Conservation (phyloP, 2,888 invertebrate genomes). For the Lathronympha strigana region DNA sequence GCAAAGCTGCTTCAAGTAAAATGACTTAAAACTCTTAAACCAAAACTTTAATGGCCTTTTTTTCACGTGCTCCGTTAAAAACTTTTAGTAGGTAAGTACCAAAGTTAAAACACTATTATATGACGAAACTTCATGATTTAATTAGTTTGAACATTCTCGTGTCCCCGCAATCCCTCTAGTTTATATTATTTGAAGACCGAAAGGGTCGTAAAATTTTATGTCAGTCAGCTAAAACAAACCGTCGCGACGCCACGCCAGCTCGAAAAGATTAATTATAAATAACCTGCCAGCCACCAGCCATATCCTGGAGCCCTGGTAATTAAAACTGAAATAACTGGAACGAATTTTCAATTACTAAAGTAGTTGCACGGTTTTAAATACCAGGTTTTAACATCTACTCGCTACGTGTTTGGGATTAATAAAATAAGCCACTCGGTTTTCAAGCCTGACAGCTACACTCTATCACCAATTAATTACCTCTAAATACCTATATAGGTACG, state of each 20-base stretch:
- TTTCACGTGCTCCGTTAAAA: background rate
- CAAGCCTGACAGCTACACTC: conserved; percentile 24
- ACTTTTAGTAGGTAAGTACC: background rate
- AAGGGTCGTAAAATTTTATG: conserved; percentile 56
- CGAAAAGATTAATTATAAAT: conserved; percentile 71
- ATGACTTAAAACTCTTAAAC: background rate
- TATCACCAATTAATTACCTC: conserved; percentile 19
- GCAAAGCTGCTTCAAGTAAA: background rate
- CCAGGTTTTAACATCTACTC: conserved; percentile 53
- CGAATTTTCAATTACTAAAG: conserved; percentile 60
- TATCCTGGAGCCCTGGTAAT: conserved; percentile 58
- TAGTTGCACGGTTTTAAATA: conserved; percentile 50
- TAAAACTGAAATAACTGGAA: conserved; percentile 67
- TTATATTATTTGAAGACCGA: conserved; percentile 44
- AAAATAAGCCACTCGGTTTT: conserved; percentile 15
- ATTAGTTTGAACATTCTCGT: conserved; percentile 25
- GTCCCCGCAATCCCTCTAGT: conserved; percentile 33
- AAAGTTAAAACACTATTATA: conserved; percentile 10
- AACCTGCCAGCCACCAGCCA: conserved; percentile 56
- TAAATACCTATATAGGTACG: conserved; percentile 10
- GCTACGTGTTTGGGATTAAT: conserved; percentile 38
- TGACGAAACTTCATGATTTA: conserved; percentile 21
- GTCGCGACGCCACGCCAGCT: conserved; percentile 48
- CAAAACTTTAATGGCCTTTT: background rate
- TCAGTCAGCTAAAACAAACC: conserved; percentile 54